Conservation (phyloP, 1,140 invertebrate genomes). For the Gonatopus flavifemur region DNA sequence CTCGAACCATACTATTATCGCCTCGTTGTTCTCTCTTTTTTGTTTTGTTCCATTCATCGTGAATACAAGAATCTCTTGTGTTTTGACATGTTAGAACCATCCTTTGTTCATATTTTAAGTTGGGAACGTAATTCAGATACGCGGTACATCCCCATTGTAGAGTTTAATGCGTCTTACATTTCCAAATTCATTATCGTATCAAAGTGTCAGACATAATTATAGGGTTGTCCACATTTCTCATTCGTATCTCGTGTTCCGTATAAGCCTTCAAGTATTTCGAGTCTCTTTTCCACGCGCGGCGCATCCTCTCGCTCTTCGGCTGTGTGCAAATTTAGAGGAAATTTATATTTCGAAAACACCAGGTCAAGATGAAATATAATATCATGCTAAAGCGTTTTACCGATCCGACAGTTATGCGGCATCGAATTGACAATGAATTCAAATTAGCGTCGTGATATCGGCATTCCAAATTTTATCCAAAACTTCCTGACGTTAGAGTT, state of each 20-base stretch:
- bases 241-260: slow-evolving; percentile 2
- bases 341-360: too few relatives aligned
- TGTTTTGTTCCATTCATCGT: slow-evolving; percentile 19
- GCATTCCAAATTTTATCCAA: too few relatives aligned
- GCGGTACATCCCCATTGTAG: slow-evolving; percentile 25
- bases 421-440: too few relatives aligned
- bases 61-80: slow-evolving; percentile 12
- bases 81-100: slow-evolving; percentile 35
- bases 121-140: slow-evolving; percentile 34
- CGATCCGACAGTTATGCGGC: too few relatives aligned
- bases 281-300: neutral
- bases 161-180: slow-evolving; percentile 9
- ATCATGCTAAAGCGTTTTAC: too few relatives aligned
- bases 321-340: too few relatives aligned
- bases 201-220: slow-evolving; percentile 25
- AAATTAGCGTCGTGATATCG: too few relatives aligned
- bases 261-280: slow-evolving; percentile 3
- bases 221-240: slow-evolving; percentile 19
- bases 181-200: slow-evolving; percentile 18
- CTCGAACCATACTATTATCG: too few relatives aligned
- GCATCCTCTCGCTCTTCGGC: too few relatives aligned
- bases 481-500: too few relatives aligned
- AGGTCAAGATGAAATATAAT: too few relatives aligned
- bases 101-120: slow-evolving; percentile 42
- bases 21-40: slow-evolving; percentile 25